Evolutionary conservation across 92 coral and sea anemone species (phyloP).

Genomic region (Siderastrea radians): DNA sequence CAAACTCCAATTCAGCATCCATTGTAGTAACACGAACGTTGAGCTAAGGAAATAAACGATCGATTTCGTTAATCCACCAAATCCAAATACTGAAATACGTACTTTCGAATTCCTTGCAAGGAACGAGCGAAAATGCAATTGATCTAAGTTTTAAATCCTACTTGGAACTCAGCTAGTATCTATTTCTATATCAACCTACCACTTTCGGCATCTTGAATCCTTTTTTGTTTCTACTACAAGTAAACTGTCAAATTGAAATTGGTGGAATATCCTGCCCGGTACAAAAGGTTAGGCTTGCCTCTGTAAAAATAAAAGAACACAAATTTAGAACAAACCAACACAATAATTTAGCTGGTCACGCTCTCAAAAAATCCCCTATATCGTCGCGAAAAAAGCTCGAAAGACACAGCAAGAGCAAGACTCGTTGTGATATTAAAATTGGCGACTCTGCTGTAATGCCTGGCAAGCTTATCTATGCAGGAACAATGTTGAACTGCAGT

Average conservation of each 20-base stretch:
- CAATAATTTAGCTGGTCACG: conserved; percentile 9
- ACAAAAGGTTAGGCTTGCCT: conserved; percentile 1
- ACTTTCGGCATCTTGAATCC: conserved; percentile 67
- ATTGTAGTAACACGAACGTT: conserved; percentile 95
- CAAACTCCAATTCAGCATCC: conserved; percentile 98
- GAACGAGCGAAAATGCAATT: background rate
- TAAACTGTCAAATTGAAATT: conserved; percentile 18
- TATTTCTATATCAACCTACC: conserved; percentile 26
- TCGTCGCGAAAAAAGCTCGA: background rate
- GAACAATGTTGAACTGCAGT: conserved; percentile 24
- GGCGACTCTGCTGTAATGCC: background rate
- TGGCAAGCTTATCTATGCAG: conserved; percentile 20
- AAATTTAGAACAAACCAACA: conserved; percentile 15
- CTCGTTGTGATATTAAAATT: background rate
- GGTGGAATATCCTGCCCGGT: conserved; percentile 18
- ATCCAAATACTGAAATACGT: conserved; percentile 27
- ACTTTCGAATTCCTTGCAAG: conserved; percentile 12
- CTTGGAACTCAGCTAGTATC: too few relatives aligned
- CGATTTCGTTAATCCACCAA: background rate
- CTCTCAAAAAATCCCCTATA: background rate
- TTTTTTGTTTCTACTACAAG: conserved; percentile 26
- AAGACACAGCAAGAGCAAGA: background rate
- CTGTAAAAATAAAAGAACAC: conserved; percentile 31
- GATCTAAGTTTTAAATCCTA: background rate
- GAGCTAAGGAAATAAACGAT: conserved; percentile 60